phyloP scores from a whole-genome alignment of 2,113 vertebrate genomes.

The Petroica traversi region DNA sequence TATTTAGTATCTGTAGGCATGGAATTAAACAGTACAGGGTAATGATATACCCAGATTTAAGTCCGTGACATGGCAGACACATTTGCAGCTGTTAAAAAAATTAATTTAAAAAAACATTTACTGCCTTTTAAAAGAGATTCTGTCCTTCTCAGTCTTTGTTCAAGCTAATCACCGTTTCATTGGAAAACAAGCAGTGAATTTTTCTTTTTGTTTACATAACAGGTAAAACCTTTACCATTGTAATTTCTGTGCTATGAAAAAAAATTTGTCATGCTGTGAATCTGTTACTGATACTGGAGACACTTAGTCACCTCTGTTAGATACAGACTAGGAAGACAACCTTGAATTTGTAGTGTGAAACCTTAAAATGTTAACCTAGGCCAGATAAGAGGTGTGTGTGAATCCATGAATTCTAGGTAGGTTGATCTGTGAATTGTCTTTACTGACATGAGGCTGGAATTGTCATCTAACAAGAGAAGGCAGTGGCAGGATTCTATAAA shows the following conservation, averaged over 20 bases:
- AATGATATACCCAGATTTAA: background rate
- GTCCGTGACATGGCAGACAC: background rate
- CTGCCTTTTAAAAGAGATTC: background rate
- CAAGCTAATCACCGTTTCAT: background rate
- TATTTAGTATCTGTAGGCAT: background rate
- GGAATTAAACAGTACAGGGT: background rate
- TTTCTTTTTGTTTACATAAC: background rate
- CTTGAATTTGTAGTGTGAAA: background rate
- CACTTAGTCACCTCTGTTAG: background rate
- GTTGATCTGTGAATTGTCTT: background rate
- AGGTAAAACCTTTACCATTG: background rate
- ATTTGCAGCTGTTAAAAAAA: background rate
- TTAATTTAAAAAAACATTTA: background rate
- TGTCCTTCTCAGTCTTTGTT: background rate
- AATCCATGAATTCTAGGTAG: background rate
- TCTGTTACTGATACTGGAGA: background rate
- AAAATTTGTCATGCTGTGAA: background rate
- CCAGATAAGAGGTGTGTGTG: background rate
- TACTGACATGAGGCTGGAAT: background rate
- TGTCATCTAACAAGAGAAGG: background rate
- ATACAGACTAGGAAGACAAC: background rate
- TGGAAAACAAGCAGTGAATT: background rate
- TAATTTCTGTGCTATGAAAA: background rate
- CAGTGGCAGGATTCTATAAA: background rate
- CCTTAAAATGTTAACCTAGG: background rate